phyloP scores from a whole-genome alignment of 2,113 vertebrate species.

The Anoplopoma fimbria region DNA sequence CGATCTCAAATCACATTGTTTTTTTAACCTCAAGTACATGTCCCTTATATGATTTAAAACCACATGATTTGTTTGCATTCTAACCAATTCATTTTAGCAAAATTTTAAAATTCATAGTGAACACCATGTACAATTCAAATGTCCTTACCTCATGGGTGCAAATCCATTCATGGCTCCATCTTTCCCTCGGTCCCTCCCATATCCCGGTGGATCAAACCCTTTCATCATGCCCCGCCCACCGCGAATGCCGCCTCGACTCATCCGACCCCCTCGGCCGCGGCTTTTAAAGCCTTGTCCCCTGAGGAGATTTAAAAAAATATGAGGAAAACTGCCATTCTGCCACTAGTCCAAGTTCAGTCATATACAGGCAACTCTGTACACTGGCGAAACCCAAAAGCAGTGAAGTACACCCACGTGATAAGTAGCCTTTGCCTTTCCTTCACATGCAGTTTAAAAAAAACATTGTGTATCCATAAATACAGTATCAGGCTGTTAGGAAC shows the following conservation, averaged over 20 bases:
- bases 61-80: neutral
- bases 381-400: neutral
- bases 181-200: slow-evolving; percentile 73
- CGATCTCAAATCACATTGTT: neutral
- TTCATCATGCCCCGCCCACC: slow-evolving; percentile 81
- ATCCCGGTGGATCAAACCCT: slow-evolving; percentile 72
- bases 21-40: neutral
- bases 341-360: neutral
- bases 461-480: neutral
- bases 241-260: slow-evolving; percentile 70
- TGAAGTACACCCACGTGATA: neutral
- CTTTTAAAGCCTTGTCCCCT: slow-evolving; percentile 73
- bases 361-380: neutral
- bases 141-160: slow-evolving; percentile 80
- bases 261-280: slow-evolving; percentile 70
- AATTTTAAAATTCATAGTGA: neutral
- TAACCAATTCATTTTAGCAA: neutral
- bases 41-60: neutral
- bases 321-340: neutral
- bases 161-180: slow-evolving; percentile 80
- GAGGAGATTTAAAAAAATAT: slow-evolving; percentile 1
- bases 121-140: neutral
- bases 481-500: neutral
- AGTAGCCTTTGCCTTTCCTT: neutral
- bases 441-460: neutral